phyloP scores from a whole-genome alignment of 2,113 vertebrate species.

The Perca fluviatilis region DNA sequence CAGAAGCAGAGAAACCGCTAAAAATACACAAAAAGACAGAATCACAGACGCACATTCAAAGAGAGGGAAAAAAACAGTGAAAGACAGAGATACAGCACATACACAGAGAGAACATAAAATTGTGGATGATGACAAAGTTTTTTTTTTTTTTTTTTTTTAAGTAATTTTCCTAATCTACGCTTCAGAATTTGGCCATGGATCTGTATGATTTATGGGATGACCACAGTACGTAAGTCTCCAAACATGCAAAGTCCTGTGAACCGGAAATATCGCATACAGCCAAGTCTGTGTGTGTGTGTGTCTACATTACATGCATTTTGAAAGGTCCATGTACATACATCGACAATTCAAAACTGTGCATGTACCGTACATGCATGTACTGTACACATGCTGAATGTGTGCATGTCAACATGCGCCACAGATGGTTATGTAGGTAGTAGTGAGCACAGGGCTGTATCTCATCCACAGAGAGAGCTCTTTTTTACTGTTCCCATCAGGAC shows the following conservation, averaged over 20 bases:
- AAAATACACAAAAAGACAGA: neutral
- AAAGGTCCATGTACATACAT: neutral
- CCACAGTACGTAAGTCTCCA: conserved; percentile 24
- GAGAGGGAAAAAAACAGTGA: neutral
- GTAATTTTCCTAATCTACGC: conserved; percentile 53
- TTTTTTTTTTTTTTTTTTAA: conserved; percentile 9
- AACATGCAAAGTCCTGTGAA: conserved; percentile 52
- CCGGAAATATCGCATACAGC: conserved; percentile 27
- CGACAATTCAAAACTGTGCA: conserved; percentile 13
- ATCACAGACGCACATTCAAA: neutral
- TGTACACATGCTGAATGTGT: neutral
- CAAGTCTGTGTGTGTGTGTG: conserved; percentile 18
- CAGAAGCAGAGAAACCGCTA: conserved; percentile 18
- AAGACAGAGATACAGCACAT: neutral
- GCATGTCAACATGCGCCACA: neutral
- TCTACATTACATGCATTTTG: conserved; percentile 24
- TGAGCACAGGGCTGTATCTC: conserved; percentile 8
- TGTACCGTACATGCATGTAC: neutral
- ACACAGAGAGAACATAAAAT: conserved; percentile 19
- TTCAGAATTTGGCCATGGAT: conserved; percentile 34
- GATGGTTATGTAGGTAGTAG: neutral
- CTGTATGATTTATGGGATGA: conserved; percentile 52
- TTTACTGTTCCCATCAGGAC: conserved; percentile 5
- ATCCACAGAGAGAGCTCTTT: conserved; percentile 34
- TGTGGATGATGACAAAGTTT: conserved; percentile 8